Percentiles rank a stretch among this genome's conserved stretches.
These are phyloP conservation scores for Prinia subflava DNA, from an alignment of 2,113 vertebrate species.

Conservation along the genomic window DNA sequence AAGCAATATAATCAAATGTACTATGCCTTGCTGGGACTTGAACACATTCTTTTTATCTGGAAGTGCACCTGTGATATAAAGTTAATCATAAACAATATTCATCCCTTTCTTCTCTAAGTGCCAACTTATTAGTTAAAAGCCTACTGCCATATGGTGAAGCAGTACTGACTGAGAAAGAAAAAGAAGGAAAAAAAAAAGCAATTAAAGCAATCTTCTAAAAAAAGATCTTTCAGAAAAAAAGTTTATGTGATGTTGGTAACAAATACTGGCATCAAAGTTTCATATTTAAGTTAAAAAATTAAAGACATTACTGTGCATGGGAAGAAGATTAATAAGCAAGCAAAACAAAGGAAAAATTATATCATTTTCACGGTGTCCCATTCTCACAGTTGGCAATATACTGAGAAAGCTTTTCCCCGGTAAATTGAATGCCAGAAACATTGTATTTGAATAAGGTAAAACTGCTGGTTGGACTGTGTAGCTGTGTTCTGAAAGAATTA, in stretches of 20 bases:
- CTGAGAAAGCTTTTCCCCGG: neutral
- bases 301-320: no score
- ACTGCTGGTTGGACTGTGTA: neutral
- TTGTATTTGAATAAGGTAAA: neutral
- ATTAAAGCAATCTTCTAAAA: neutral
- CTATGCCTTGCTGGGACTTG: neutral
- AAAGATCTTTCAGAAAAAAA: neutral
- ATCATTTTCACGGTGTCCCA: neutral
- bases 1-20: neutral
- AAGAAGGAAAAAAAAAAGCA: neutral
- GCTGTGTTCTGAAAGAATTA: neutral
- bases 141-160: constrained; percentile 8
- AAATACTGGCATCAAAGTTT: neutral
- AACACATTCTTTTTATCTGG: neutral
- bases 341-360: neutral
- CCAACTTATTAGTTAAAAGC: constrained; percentile 45
- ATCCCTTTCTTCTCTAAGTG: constrained; percentile 37
- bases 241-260: neutral
- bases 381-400: neutral
- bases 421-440: neutral
- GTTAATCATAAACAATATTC: constrained; percentile 21
- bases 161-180: neutral
- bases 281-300: neutral
- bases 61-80: constrained; percentile 21
- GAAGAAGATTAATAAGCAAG: neutral